These are phyloP conservation scores for Tetanocera ferruginea DNA, from an alignment of 2,888 invertebrate species.

Conservation along the genomic window DNA sequence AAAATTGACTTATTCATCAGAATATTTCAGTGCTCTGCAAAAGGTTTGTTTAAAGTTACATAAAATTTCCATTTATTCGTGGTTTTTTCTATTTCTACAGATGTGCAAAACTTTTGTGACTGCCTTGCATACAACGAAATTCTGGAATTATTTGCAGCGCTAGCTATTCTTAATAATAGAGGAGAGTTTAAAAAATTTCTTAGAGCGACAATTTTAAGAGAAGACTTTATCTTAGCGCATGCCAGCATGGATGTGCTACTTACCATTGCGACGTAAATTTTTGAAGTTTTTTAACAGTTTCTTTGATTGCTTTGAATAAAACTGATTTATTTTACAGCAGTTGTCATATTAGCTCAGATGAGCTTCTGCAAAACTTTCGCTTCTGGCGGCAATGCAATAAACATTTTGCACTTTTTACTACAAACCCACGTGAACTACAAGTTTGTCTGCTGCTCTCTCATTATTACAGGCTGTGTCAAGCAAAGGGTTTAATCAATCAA, in stretches of 20 bases:
- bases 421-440: slow-evolving; percentile 47
- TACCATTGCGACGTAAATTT: slow-evolving; percentile 50
- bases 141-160: slow-evolving; percentile 47
- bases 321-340: slow-evolving; percentile 37
- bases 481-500: background rate
- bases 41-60: slow-evolving; percentile 42
- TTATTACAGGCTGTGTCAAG: slow-evolving; percentile 22
- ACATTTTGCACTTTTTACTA: slow-evolving; percentile 51
- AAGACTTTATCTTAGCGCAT: slow-evolving; percentile 47
- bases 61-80: background rate
- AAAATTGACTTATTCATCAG: slow-evolving; percentile 39
- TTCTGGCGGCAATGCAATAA: slow-evolving; percentile 52
- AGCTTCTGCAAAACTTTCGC: slow-evolving; percentile 28
- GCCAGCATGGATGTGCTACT: slow-evolving; percentile 54
- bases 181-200: slow-evolving; percentile 46
- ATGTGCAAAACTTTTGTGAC: slow-evolving; percentile 41
- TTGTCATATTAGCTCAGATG: slow-evolving; percentile 39
- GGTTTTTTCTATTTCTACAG: background rate
- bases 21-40: slow-evolving; percentile 51
- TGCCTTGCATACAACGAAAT: slow-evolving; percentile 45
- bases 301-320: background rate
- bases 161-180: slow-evolving; percentile 44
- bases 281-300: background rate
- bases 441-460: slow-evolving; percentile 49
- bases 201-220: slow-evolving; percentile 41